Percentiles rank a stretch among this genome's conserved stretches.
These are phyloP conservation scores for Muscidifurax raptorellus DNA, from an alignment of 1,140 invertebrate genomes.

Conservation along the genomic window DNA sequence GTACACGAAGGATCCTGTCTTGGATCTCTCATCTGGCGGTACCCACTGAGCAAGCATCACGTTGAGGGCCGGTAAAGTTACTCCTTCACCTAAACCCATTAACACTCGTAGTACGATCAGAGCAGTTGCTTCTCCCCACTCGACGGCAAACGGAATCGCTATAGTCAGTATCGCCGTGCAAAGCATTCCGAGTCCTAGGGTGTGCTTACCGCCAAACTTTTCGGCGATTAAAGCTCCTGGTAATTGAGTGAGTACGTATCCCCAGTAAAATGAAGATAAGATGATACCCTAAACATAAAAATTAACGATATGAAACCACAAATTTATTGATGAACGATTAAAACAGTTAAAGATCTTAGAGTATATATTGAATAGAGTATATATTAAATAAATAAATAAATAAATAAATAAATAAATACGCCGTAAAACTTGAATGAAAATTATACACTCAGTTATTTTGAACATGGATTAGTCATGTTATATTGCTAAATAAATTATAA, in stretches of 20 bases:
- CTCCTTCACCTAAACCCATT: conserved; percentile 86
- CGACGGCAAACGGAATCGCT: conserved; percentile 78
- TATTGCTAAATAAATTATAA: too few species aligned
- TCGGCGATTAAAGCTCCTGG: conserved; percentile 83
- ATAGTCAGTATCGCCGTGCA: conserved; percentile 86
- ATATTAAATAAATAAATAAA: too few species aligned
- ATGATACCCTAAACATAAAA: conserved; percentile 75
- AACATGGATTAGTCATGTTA: too few species aligned
- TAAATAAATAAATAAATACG: too few species aligned
- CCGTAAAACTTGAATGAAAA: too few species aligned
- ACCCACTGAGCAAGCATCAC: conserved; percentile 85
- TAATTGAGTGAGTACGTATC: conserved; percentile 78
- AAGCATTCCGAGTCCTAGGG: conserved; percentile 84
- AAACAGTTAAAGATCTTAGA: too few species aligned
- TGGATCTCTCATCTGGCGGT: conserved; percentile 82
- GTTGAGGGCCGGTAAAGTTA: conserved; percentile 86
- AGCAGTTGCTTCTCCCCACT: conserved; percentile 77
- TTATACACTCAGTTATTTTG: too few species aligned
- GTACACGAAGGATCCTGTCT: conserved; percentile 84
- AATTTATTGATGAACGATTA: too few species aligned
- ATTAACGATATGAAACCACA: conserved; percentile 5
- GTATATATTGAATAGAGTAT: too few species aligned
- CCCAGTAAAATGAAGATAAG: conserved; percentile 79
- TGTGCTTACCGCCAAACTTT: conserved; percentile 85
- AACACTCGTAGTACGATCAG: conserved; percentile 81